Percentiles rank a stretch among this genome's conserved stretches.
Evolutionary conservation across 1,140 invertebrate species (phyloP).

Genomic region (Drosophila saltans): DNA sequence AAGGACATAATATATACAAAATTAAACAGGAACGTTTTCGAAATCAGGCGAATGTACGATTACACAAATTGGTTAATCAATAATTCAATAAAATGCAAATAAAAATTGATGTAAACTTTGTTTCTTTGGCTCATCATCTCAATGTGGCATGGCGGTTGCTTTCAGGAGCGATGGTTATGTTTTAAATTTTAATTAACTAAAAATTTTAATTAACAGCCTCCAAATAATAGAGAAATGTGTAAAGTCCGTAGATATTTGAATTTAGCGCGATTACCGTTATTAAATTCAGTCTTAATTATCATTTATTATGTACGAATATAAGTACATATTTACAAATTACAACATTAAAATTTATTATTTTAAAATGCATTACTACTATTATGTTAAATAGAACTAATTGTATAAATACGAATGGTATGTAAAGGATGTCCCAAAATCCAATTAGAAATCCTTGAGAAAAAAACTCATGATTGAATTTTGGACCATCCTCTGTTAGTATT

Average conservation of each 20-base stretch:
- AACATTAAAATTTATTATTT: constrained; percentile 12
- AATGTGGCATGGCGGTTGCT: too few species aligned
- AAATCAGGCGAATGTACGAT: constrained; percentile 87
- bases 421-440: constrained; percentile 1
- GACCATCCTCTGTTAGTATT: constrained; percentile 2
- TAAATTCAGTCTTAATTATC: constrained; percentile 13
- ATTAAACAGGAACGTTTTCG: constrained; percentile 88
- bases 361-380: constrained; percentile 14
- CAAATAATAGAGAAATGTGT: not conserved
- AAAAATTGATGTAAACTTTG: not conserved
- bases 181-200: too few species aligned
- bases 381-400: constrained; percentile 9
- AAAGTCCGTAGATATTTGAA: not conserved
- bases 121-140: not conserved
- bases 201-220: too few species aligned
- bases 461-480: constrained; percentile 1
- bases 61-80: constrained; percentile 84
- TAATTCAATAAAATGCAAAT: not conserved
- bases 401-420: constrained; percentile 14
- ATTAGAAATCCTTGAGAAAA: not conserved
- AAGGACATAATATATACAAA: constrained; percentile 87
- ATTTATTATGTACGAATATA: constrained; percentile 14
- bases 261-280: constrained; percentile 6
- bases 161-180: too few species aligned
- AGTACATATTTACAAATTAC: constrained; percentile 14